Evolutionary conservation across 2,113 vertebrate genomes (phyloP).

Genomic region (Gracilinanus agilis): DNA sequence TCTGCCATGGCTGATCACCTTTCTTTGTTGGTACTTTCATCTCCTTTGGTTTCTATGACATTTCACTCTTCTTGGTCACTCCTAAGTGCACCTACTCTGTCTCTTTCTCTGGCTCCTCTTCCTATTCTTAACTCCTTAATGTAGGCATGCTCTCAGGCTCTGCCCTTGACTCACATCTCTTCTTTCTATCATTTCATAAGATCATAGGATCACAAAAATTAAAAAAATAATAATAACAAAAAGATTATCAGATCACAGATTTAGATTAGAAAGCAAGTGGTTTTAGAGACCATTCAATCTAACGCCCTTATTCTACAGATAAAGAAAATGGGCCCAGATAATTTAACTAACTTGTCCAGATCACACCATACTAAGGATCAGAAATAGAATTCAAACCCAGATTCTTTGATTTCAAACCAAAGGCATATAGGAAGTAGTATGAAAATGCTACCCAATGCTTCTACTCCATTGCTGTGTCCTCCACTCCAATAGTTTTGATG

Average conservation of each 20-base stretch:
- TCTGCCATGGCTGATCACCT: not conserved
- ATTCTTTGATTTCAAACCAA: too few species aligned
- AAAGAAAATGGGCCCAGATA: not conserved
- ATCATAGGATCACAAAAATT: not conserved
- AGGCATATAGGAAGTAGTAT: not conserved
- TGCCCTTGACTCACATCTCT: not conserved
- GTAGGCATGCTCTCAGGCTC: not conserved
- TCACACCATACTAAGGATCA: not conserved
- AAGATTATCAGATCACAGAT: not conserved
- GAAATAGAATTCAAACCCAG: not conserved
- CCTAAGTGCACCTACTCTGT: not conserved
- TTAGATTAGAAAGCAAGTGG: not conserved
- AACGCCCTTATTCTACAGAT: not conserved
- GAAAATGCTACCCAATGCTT: not conserved
- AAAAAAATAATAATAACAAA: too few species aligned
- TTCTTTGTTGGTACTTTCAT: not conserved
- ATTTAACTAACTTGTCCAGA: not conserved
- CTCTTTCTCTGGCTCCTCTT: not conserved
- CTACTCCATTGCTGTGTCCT: not conserved
- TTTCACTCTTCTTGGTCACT: not conserved
- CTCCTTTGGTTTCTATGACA: not conserved
- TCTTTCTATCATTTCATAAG: not conserved
- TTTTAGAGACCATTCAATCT: not conserved
- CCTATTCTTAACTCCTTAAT: not conserved
- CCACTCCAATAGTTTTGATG: not conserved